Percentiles rank a stretch among this genome's conserved stretches.
These are phyloP conservation scores for Pipistrellus kuhlii DNA, from an alignment of 2,797 vertebrate species.

Conservation along the genomic window DNA sequence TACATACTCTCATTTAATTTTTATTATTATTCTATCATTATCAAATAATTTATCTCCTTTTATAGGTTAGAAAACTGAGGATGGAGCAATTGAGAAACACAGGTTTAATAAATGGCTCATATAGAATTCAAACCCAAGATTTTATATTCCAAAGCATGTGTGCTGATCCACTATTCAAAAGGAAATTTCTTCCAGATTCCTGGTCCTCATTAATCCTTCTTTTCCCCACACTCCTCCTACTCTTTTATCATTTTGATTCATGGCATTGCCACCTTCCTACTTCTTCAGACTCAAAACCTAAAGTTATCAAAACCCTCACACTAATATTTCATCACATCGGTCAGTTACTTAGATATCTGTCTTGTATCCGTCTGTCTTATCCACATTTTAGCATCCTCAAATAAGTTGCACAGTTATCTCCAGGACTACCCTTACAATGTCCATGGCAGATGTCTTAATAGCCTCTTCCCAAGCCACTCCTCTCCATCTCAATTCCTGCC, in stretches of 20 bases:
- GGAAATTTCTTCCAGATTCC: background rate
- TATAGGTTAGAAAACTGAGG: background rate
- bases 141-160: background rate
- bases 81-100: background rate
- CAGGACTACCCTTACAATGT: background rate
- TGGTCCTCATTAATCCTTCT: background rate
- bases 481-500: background rate
- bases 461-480: background rate
- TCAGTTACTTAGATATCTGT: background rate
- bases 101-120: background rate
- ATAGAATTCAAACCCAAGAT: background rate
- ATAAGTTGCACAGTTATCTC: background rate
- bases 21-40: background rate
- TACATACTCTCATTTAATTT: background rate
- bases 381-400: background rate
- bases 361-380: background rate
- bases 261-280: background rate
- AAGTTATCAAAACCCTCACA: background rate
- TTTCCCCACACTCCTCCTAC: background rate
- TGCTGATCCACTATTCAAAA: too few species aligned
- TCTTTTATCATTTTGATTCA: background rate
- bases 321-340: background rate
- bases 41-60: background rate
- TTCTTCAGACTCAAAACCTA: background rate
- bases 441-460: background rate